Evolutionary conservation across 2,888 invertebrate species (phyloP), one percentile per base, ranked within the genome.

Genomic region (Stenotaenia linearis): DNA sequence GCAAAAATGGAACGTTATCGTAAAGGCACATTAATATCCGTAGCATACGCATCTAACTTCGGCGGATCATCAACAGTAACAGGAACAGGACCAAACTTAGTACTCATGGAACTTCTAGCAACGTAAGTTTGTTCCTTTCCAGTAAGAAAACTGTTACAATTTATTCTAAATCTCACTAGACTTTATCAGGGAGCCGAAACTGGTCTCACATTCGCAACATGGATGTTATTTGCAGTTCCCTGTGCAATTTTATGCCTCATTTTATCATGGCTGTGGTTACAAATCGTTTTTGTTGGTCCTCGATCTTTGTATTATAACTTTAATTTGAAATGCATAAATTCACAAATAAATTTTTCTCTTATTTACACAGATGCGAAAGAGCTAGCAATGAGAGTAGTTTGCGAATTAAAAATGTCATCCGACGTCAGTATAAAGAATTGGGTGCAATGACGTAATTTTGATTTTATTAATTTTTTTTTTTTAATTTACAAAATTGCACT

Each of bases 41-140:
- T 85, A 21, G 84, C 85, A 3, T 85, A 85, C 78, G 83, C 84
- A 10, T 82, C 84, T 10, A 82, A 83, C 77, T 80, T 82, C 21
- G 84, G 84, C 1, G 83, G 84, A 23, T 84, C 83, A n/a, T 83
- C 83, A 10, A 82, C 83, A 0, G 50, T 84, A 6, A 84, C 83
- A 0, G 84, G 83, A 0, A 83, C 82, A 0, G 82, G 81, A 10
- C 81, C 83, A 0, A 84, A 84, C 75, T 76, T 83, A 0, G 81
- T 83, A 0, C 74, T 84, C 1, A 82, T 82, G 75, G 82, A 80
- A 76, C 90, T 92, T 80, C 92, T 91, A 82, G 92, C 92, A 84
- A 87, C 88, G 92, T 91, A 23, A 23, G 23, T 77, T 23, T 9
- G 4, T 18, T 21, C n/a, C n/a, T n/a, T n/a, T n/a, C n/a, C n/a